Evolutionary conservation across 2,888 invertebrate genomes (phyloP).

Genomic region (Athripsodes cinereus): DNA sequence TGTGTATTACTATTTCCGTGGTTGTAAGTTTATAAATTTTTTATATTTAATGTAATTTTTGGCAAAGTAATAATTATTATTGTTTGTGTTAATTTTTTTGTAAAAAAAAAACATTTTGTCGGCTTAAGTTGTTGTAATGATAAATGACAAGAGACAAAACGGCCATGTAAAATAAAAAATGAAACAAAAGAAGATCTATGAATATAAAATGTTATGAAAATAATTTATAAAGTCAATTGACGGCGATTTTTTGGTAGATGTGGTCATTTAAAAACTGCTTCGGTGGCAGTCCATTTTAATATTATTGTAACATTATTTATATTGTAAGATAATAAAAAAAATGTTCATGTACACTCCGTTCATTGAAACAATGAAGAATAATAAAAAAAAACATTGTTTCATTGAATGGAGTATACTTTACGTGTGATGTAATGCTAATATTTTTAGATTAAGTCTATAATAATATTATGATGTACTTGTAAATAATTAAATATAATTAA

Average conservation of each 20-base stretch:
- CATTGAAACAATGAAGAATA: not conserved
- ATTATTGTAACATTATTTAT: not conserved
- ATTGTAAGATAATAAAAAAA: not conserved
- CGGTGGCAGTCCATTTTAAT: constrained; percentile 9
- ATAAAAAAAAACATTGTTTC: not conserved
- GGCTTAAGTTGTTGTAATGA: constrained; percentile 9
- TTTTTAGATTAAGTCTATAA: not conserved
- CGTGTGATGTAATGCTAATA: not conserved
- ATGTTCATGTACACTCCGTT: not conserved
- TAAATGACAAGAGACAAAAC: constrained; percentile 15
- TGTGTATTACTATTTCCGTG: constrained; percentile 27
- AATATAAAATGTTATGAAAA: not conserved
- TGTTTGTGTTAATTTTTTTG: constrained; percentile 19
- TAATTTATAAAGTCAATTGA: constrained; percentile 13
- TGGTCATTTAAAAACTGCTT: constrained; percentile 16
- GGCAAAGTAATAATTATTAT: constrained; percentile 10
- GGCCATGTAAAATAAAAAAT: constrained; percentile 15
- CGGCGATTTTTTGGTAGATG: constrained; percentile 12
- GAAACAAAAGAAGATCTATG: not conserved
- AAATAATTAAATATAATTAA: not conserved
- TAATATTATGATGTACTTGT: not conserved
- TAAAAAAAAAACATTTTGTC: constrained; percentile 6
- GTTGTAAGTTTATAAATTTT: constrained; percentile 27
- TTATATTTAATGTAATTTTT: constrained; percentile 19
- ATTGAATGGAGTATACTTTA: not conserved